phyloP scores from a whole-genome alignment of 2,888 invertebrate species.

The Pterobdella sp. region DNA sequence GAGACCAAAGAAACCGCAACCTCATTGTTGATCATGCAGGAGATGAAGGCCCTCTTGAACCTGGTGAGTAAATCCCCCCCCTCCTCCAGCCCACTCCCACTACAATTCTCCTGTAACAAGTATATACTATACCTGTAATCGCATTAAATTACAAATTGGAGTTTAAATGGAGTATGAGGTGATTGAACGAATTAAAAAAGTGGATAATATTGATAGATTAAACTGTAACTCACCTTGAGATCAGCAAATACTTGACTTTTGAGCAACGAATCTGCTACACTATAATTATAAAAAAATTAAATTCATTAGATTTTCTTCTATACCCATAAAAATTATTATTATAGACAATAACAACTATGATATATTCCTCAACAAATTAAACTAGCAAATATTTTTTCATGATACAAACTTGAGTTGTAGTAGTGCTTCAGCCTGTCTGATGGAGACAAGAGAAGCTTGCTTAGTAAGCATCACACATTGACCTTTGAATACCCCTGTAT shows the following conservation, averaged over 20 bases:
- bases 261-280: conserved; percentile 29
- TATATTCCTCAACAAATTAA: neutral
- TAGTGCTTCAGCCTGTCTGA: conserved; percentile 18
- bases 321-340: neutral
- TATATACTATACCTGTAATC: too few species aligned
- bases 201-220: neutral
- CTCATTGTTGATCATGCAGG: conserved; percentile 61
- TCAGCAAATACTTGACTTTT: conserved; percentile 29
- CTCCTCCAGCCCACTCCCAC: conserved; percentile 55
- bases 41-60: conserved; percentile 71
- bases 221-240: conserved; percentile 29
- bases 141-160: neutral
- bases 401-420: neutral
- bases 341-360: neutral
- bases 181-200: neutral
- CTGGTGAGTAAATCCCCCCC: conserved; percentile 57
- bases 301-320: too few species aligned
- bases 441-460: conserved; percentile 24
- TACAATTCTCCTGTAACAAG: neutral
- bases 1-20: conserved; percentile 39
- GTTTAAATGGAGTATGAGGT: neutral
- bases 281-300: too few species aligned
- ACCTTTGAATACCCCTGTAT: conserved; percentile 26
- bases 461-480: conserved; percentile 21
- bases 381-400: neutral